Base-by-base conservation (phyloP, 2,113 vertebrate species). In the Salvelinus sp. region DNA sequence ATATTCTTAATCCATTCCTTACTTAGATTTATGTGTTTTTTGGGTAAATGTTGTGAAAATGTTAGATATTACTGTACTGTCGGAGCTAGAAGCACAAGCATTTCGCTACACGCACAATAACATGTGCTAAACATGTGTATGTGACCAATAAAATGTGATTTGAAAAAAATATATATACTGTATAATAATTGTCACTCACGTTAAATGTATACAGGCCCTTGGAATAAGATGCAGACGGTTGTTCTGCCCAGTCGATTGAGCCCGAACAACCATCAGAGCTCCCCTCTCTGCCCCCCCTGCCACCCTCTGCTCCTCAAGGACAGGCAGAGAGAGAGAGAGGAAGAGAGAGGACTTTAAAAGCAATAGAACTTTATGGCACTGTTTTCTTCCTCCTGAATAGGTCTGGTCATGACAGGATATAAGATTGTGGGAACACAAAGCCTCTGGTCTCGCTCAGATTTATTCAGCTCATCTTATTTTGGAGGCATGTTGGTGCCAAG, bases 131-230 rank as follows among this genome's bases (percentile, higher is more conserved):
- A 33, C 33, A 33, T 1, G 6, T 33, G 33, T 33, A 33, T 6
- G 33, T 33, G 33, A 33, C 33, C 33, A 33, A 33, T 33, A 33
- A 33, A 33, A 33, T 33, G 6, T 1, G 33, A 33, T 33, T 6
- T 6, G 33, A 33, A 33, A 33, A 33, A 6, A 33, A 33, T 2
- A 6, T 5, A 4, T 5, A 5, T 30, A 4, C 25, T 25, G 25
- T 25, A 33, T 33, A 6, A 33, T 33, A 18, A 54, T 54, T 18
- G 14, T 90, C 89, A 84, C 80, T 76, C 79, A 57, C 83, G 74
- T 78, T 87, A 87, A 88, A 93, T 93, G 89, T 54, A 91, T 83
- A 89, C 87, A 77, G 85, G 88, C 85, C 89, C 87, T 89, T 90
- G 88, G 82, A 85, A 90, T 62, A 80, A 84, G 87, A 84, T 60